Evolutionary conservation across 2,888 invertebrate species (phyloP).

Genomic region (Calliphora vomitoria): DNA sequence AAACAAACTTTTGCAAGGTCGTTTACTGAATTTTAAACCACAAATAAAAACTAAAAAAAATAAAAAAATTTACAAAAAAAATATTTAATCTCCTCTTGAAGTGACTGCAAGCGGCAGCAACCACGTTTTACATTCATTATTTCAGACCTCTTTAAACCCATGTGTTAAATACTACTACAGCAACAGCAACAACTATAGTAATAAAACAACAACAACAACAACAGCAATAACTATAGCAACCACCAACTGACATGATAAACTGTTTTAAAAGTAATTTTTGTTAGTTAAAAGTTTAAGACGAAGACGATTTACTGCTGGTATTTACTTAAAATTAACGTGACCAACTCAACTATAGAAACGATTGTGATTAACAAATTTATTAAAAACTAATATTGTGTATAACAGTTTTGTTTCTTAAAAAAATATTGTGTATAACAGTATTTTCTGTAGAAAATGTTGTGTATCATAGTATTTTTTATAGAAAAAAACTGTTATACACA

Average conservation of each 20-base stretch:
- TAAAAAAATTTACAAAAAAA: conserved; percentile 38
- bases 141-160: neutral
- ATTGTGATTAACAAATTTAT: too few relatives aligned
- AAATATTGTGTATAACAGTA: too few relatives aligned
- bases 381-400: too few relatives aligned
- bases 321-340: conserved; percentile 18
- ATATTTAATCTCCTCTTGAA: conserved; percentile 47
- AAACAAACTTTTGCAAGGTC: conserved; percentile 64
- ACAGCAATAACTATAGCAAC: conserved; percentile 18
- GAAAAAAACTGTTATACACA: too few relatives aligned
- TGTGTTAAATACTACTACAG: conserved; percentile 46
- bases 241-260: conserved; percentile 62
- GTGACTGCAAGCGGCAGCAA: conserved; percentile 49
- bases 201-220: conserved; percentile 1
- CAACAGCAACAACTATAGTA: neutral
- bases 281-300: conserved; percentile 41
- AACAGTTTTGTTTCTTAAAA: too few relatives aligned
- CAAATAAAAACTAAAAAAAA: conserved; percentile 39
- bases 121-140: conserved; percentile 38
- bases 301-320: conserved; percentile 25
- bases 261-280: conserved; percentile 52
- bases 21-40: conserved; percentile 57
- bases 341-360: neutral
- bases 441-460: too few relatives aligned
- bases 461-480: too few relatives aligned